Evolutionary conservation across 2,113 vertebrate species (phyloP), one percentile per base, ranked within the genome.

Genomic region (Perca schrenkii): DNA sequence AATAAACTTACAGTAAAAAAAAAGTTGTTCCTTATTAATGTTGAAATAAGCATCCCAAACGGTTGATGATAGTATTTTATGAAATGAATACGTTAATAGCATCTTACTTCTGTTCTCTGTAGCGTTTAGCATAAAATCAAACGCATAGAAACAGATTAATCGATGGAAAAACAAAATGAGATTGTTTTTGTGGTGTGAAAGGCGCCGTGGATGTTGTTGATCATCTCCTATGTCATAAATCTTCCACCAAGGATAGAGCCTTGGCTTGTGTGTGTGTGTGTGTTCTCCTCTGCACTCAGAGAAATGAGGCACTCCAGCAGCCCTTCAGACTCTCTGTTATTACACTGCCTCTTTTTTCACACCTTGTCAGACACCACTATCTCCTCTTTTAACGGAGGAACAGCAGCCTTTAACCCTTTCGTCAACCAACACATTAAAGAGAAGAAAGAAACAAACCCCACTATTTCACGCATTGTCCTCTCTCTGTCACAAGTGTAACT

Each of bases 351-450:
- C 63, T 75, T 90, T 86, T 89, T 79, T 93, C 90, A 92, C 91
- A 91, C 86, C 88, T 88, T 93, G 91, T 93, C 91, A 91, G 85
- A 93, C 83, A 84, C 65, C 78, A 85, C 84, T 77, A 68, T 80
- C 76, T 86, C 82, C 61, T 82, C 46, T 66, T 74, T 84, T 58
- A 52, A 73, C 74, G 58, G 49, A 74, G 60, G 60, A 75, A 16
- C 72, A 71, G 52, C 74, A 68, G 75, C 83, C 79, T 69, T 88
- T 88, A 92, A 85, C 85, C 84, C 88, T 71, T 88, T 88, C 84
- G 40, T 57, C 76, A 50, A n/a, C 83, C 47, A 63, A n/a, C 79
- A 73, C 80, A 43, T 36, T 43, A 57, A 56, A 77, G 67, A 64
- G 15, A 43, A 47, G 53, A 21, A 67, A 47, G 53, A 53, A 28